Base-by-base conservation (phyloP, 2,797 vertebrate genomes). In the Potorous gilbertii region DNA sequence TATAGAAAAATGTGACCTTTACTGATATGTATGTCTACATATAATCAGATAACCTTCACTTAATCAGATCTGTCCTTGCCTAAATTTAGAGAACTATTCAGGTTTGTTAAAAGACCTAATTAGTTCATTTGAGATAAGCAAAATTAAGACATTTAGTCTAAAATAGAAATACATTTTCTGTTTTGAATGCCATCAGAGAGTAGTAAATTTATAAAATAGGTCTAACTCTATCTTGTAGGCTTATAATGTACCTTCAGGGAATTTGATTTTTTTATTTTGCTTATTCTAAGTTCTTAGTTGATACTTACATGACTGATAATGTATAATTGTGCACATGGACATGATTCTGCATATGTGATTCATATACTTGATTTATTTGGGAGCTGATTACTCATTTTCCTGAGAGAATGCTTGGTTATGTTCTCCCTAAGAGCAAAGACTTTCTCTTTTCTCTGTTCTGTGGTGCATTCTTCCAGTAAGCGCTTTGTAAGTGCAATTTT, bases 81-180 rank as follows among this genome's bases (percentile, higher is more conserved):
- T 56, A 40, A 91, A 62, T 95, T 95, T 56, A 50, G 92, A 90
- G 93, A 92, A 54, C 0, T 40, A 59, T 90, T 91, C 34, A 94
- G 74, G 54, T 11, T 4, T 93, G 27, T 90, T 95, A 92, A 92
- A 3, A 59, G 29, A 59, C 57, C 4, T 66, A 66, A n/a, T 66
- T 66, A 66, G 62, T n/a, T 66, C 34, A 59, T 59, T 59, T 59
- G 31, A n/a, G 40, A 92, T 50, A 66, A 66, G 52, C n/a, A 66
- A 4, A 50, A 56, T 27, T 54, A 50, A 56, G 31, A 57, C 1
- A 62, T 90, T 90, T 56, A 92, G 11, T 50, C 74, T 55, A 56
- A 31, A 74, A 93, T 59, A 24, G 34, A 74, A 55, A 54, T 93
- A 57, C 11, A 8, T 90, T 56, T 66, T 54, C 90, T 90, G 29